phyloP scores from a whole-genome alignment of 2,113 vertebrate genomes.

The Onychostruthus taczanowskii region DNA sequence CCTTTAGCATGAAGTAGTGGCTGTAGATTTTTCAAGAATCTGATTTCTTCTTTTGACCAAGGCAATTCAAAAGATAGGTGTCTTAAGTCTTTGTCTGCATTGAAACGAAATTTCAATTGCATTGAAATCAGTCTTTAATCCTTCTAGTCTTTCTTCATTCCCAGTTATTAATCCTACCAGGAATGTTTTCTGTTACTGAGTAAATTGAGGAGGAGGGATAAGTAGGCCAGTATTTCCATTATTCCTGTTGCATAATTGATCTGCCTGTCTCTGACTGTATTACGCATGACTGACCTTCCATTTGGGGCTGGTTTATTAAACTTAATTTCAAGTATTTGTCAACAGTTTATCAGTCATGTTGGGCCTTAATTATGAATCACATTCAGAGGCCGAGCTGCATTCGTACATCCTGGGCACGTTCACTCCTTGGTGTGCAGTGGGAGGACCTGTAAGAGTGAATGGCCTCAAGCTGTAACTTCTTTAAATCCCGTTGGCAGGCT shows the following conservation, averaged over 20 bases:
- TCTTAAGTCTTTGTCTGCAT: neutral
- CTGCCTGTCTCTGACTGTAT: neutral
- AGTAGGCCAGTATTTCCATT: neutral
- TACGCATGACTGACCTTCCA: neutral
- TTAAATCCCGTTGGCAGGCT: neutral
- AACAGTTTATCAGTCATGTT: neutral
- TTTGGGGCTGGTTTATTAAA: neutral
- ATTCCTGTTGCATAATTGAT: neutral
- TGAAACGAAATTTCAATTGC: neutral
- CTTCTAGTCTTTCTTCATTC: neutral
- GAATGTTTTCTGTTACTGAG: neutral
- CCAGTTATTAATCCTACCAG: neutral
- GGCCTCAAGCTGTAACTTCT: neutral
- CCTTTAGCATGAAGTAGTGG: neutral
- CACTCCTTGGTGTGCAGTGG: rapidly evolving
- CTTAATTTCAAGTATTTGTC: neutral
- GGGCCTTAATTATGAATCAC: neutral
- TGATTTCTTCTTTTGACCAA: neutral
- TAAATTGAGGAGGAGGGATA: neutral
- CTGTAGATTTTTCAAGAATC: neutral
- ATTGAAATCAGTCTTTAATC: neutral
- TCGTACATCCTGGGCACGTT: neutral
- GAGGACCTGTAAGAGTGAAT: neutral
- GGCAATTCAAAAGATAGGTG: neutral
- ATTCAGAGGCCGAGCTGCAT: neutral